These are phyloP conservation scores for Micropterix aruncella DNA, from an alignment of 2,888 invertebrate genomes.

Conservation along the genomic window DNA sequence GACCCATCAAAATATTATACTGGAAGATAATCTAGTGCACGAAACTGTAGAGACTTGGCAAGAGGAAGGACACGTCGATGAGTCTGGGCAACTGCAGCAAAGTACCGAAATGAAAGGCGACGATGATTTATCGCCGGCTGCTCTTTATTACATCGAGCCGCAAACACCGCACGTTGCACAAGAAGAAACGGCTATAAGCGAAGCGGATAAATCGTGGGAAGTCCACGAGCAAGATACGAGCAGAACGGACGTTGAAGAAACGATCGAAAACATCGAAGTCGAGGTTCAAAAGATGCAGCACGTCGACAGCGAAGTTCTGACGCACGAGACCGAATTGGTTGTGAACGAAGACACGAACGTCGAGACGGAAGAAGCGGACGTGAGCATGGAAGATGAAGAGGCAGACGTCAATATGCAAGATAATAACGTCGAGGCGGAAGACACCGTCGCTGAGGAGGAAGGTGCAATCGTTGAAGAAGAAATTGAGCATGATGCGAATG, in stretches of 20 bases:
- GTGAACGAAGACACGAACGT: slow-evolving; percentile 5
- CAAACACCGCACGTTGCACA: slow-evolving; percentile 12
- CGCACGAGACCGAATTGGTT: slow-evolving; percentile 20
- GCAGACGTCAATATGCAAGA: background rate
- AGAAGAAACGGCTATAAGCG: slow-evolving; percentile 13
- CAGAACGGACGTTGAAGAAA: slow-evolving; percentile 23
- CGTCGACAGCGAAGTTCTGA: slow-evolving; percentile 12
- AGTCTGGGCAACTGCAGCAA: slow-evolving; percentile 6
- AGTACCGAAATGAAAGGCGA: slow-evolving; percentile 15
- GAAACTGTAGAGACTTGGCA: slow-evolving; percentile 11
- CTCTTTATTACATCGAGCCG: slow-evolving; percentile 9
- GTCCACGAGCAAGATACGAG: slow-evolving; percentile 6
- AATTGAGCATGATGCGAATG: background rate
- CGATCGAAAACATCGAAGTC: slow-evolving; percentile 33
- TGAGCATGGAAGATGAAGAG: background rate
- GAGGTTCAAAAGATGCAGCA: slow-evolving; percentile 24
- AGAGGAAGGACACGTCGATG: slow-evolving; percentile 8
- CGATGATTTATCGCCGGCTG: slow-evolving; percentile 24
- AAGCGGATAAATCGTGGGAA: background rate
- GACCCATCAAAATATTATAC: slow-evolving; percentile 7
- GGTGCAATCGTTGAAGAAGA: background rate
- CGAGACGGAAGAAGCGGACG: slow-evolving; percentile 7
- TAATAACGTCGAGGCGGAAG: background rate
- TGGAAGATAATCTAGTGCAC: slow-evolving; percentile 10
- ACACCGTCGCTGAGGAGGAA: background rate